phyloP scores from a whole-genome alignment of 1,140 invertebrate genomes.

The Drosophila nigromelanica region DNA sequence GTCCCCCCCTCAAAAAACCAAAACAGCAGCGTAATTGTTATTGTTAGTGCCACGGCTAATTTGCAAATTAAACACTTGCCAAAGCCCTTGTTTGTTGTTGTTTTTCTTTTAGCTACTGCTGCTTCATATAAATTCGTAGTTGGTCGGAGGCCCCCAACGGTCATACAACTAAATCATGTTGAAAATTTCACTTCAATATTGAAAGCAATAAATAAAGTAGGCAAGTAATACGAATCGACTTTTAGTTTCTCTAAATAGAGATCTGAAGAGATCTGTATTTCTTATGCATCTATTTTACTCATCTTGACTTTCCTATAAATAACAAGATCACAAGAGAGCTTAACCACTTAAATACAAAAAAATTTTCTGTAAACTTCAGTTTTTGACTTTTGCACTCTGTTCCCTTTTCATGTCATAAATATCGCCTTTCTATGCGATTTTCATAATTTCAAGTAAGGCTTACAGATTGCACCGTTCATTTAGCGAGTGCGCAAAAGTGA shows the following conservation, averaged over 20 bases:
- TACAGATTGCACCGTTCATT: neutral
- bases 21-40: constrained; percentile 3
- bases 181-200: constrained; percentile 70
- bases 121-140: constrained; percentile 71
- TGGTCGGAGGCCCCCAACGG: constrained; percentile 3
- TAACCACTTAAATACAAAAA: neutral
- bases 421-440: neutral
- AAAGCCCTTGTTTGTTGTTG: constrained; percentile 16
- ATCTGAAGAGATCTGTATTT: neutral
- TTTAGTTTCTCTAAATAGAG: constrained; percentile 9
- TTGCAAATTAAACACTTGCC: constrained; percentile 54
- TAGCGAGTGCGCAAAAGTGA: neutral
- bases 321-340: neutral
- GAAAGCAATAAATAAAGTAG: constrained; percentile 1
- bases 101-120: constrained; percentile 33
- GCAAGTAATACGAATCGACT: constrained; percentile 10
- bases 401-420: neutral
- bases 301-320: neutral
- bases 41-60: constrained; percentile 46
- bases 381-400: neutral
- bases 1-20: neutral
- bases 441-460: neutral
- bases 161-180: constrained; percentile 63
- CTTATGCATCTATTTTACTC: too few species aligned
- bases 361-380: neutral